Conservation (phyloP, 2,797 vertebrate species). For the Cossypha polioptera region DNA sequence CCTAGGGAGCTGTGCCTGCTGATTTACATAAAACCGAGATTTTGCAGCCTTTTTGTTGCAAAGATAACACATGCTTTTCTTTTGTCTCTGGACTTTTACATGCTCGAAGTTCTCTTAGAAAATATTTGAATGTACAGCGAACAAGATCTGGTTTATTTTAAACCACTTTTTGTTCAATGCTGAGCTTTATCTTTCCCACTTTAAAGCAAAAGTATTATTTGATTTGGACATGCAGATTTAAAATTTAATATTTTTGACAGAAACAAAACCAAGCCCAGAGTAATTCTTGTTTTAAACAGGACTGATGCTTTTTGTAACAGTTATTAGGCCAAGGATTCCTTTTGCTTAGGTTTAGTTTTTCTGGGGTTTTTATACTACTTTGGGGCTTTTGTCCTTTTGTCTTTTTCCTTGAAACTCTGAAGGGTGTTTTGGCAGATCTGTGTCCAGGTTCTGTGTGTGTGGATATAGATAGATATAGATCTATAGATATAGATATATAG, state of each 20-base stretch:
- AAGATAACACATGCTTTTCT: constrained; percentile 44
- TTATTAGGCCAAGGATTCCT: neutral
- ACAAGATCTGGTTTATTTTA: neutral
- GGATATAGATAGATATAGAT: neutral
- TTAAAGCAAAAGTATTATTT: neutral
- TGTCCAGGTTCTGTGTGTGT: neutral
- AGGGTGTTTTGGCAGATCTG: neutral
- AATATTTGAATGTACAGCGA: neutral
- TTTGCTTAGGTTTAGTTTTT: neutral
- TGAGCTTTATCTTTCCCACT: neutral
- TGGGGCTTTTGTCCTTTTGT: neutral
- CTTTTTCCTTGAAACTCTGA: neutral
- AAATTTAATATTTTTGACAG: neutral
- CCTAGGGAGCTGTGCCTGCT: neutral
- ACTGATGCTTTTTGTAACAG: neutral
- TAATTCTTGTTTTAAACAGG: neutral
- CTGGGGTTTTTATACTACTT: neutral
- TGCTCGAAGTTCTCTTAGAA: neutral
- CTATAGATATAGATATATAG: too few relatives aligned
- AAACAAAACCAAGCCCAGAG: neutral
- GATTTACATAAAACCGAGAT: constrained; percentile 32
- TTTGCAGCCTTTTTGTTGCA: constrained; percentile 32
- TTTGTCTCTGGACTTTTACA: neutral
- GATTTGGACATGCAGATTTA: neutral
- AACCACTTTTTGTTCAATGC: neutral